Evolutionary conservation across 2,888 invertebrate genomes (phyloP).

Genomic region (Eutolmus rufibarbis): DNA sequence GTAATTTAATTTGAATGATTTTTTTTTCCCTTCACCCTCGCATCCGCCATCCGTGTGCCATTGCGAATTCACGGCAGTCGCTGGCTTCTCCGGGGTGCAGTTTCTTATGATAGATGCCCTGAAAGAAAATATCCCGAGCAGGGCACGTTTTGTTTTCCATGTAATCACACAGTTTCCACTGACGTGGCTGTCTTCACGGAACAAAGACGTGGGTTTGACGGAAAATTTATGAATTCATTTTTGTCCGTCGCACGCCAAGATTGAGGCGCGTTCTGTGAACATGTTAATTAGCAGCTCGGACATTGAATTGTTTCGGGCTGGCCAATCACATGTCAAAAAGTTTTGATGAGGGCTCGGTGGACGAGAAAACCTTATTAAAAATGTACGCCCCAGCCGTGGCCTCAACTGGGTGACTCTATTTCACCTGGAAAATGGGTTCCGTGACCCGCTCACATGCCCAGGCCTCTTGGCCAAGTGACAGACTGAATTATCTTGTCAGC

Average conservation of each 20-base stretch:
- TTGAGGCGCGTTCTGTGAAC: background rate
- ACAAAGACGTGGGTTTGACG: conserved; percentile 8
- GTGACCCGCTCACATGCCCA: background rate
- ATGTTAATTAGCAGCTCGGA: conserved; percentile 20
- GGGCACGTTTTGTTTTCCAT: background rate
- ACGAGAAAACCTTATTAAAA: background rate
- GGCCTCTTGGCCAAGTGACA: background rate
- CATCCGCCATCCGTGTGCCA: background rate
- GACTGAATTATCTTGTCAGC: conserved; percentile 14
- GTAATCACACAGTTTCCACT: conserved; percentile 7
- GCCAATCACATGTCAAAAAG: conserved; percentile 27
- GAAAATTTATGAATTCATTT: conserved; percentile 24
- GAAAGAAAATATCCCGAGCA: background rate
- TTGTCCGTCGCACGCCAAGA: background rate
- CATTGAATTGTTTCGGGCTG: background rate
- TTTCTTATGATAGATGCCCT: background rate
- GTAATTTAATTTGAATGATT: background rate
- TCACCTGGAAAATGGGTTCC: background rate
- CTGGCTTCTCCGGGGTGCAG: background rate
- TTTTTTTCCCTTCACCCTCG: background rate
- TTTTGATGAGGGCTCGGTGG: background rate
- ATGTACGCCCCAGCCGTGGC: background rate
- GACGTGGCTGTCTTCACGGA: background rate
- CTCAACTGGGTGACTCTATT: background rate
- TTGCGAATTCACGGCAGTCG: background rate